Conservation (phyloP, 2,797 vertebrate genomes). For the Poecilia gillii region DNA sequence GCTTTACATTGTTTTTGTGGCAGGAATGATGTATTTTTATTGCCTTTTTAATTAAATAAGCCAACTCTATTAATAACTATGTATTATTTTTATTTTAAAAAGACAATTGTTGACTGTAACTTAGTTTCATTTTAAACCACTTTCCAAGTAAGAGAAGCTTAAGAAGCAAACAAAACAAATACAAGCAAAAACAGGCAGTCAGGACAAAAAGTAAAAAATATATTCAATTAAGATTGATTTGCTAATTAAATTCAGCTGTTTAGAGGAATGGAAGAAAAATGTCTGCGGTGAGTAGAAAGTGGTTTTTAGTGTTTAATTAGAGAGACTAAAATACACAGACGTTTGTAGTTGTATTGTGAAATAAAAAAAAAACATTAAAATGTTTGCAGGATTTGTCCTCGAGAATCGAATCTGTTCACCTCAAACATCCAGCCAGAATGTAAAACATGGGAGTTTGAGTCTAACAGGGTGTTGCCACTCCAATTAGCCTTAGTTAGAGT, state of each 20-base stretch:
- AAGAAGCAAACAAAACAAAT: background rate
- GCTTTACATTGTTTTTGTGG: background rate
- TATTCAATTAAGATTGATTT: background rate
- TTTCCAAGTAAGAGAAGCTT: background rate
- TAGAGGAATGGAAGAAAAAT: background rate
- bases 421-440: background rate
- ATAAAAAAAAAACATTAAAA: rapidly evolving
- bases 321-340: background rate
- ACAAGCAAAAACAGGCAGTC: background rate
- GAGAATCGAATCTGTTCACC: background rate
- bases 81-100: background rate
- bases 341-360: background rate
- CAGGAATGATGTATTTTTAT: background rate
- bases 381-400: background rate
- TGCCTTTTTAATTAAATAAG: background rate
- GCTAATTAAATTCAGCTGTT: background rate
- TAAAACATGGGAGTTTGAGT: conserved; percentile 21
- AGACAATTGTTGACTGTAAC: background rate
- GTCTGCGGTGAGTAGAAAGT: background rate
- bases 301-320: background rate
- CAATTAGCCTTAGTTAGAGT: conserved; percentile 52
- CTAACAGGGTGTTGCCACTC: conserved; percentile 43
- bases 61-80: background rate
- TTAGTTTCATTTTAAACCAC: background rate
- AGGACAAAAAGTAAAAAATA: background rate